These are phyloP conservation scores for Callosobruchus maculatus DNA, from an alignment of 2,888 invertebrate species.

Conservation along the genomic window DNA sequence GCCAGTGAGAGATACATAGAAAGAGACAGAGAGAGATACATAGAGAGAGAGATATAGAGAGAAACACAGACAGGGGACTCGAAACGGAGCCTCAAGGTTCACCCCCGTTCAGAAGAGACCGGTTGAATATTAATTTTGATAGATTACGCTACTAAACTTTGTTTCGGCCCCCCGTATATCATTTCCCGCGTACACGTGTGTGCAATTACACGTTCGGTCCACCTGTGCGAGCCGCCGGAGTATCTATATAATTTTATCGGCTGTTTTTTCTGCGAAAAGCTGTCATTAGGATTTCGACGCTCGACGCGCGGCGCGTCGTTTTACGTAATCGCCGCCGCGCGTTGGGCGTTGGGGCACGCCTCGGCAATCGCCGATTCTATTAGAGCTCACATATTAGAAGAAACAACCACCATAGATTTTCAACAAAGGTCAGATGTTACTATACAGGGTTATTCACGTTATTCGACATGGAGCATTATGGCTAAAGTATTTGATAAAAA, in stretches of 20 bases:
- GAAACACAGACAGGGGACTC: too few relatives aligned
- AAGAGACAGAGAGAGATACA: too few relatives aligned
- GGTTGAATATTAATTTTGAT: too few relatives aligned
- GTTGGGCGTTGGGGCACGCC: neutral
- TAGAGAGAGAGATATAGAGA: too few relatives aligned
- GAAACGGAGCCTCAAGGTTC: too few relatives aligned
- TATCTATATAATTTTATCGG: neutral
- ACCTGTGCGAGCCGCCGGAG: neutral
- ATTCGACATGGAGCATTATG: too few relatives aligned
- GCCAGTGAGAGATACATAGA: too few relatives aligned
- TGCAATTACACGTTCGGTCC: neutral
- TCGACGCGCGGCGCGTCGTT: neutral
- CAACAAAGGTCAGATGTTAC: too few relatives aligned
- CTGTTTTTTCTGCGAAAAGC: neutral
- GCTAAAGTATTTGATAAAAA: too few relatives aligned
- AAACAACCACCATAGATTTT: too few relatives aligned
- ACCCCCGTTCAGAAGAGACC: too few relatives aligned
- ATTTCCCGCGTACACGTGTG: neutral
- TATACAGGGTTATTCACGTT: too few relatives aligned
- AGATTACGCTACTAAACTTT: neutral
- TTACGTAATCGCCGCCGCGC: neutral
- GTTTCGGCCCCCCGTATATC: neutral
- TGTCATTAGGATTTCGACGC: neutral
- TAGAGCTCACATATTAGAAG: neutral
- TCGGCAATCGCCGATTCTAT: neutral